Percentiles rank a stretch among this genome's conserved stretches.
Evolutionary conservation across 2,113 vertebrate genomes (phyloP).

Genomic region (Cyprinodon variegatus): DNA sequence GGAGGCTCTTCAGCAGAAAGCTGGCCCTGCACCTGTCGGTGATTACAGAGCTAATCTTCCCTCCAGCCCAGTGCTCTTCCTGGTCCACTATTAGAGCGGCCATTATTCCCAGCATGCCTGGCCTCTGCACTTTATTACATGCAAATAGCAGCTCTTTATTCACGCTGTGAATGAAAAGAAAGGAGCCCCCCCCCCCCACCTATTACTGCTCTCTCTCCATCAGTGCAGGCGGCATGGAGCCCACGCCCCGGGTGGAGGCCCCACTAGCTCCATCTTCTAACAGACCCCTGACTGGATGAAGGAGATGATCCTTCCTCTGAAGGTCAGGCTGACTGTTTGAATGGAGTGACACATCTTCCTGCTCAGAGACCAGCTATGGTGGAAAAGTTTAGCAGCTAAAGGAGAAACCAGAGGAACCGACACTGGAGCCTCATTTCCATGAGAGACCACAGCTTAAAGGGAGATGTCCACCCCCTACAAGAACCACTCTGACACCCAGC

Average conservation of each 20-base stretch:
- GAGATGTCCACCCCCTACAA: no score
- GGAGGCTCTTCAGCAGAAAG: not conserved
- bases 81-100: conserved; percentile 53
- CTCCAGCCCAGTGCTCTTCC: conserved; percentile 11
- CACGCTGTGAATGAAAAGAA: conserved; percentile 79
- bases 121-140: conserved; percentile 82
- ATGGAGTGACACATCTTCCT: no score
- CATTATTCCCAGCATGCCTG: conserved; percentile 71
- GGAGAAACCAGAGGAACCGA: not conserved
- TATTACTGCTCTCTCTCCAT: conserved; percentile 46
- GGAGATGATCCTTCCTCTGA: no score
- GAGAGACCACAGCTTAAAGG: no score
- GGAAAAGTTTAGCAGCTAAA: no score
- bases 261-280: not conserved
- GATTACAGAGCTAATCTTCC: conserved; percentile 62
- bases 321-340: no score
- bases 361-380: no score
- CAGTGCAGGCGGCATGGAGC: conserved; percentile 35
- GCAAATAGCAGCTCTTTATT: conserved; percentile 81
- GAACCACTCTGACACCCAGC: no score
- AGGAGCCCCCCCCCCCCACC: conserved; percentile 52
- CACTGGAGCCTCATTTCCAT: no score
- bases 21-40: conserved; percentile 62
- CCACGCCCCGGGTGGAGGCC: conserved; percentile 34
- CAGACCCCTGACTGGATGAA: no score